Base-by-base conservation (phyloP, 2,113 vertebrate species). In the Phaetusa simplex region DNA sequence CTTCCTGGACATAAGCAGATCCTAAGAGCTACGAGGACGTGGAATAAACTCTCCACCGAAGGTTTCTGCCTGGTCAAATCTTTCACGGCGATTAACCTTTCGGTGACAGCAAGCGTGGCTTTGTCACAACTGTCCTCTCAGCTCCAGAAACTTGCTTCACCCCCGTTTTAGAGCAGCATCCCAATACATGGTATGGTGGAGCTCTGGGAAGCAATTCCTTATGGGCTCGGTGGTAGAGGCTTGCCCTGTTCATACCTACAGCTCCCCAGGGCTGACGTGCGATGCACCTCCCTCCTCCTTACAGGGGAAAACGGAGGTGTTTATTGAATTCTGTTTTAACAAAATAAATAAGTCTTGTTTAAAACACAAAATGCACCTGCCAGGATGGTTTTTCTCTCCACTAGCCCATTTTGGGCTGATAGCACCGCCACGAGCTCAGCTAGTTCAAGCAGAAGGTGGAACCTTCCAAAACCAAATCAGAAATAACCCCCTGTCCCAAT, bases 251-350 rank as follows among this genome's bases (percentile, higher is more conserved):
- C n/a, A 11, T 49, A 34, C 29, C 79, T 38, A n/a, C 43, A 64
- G 58, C 14, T 36, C 36, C 58, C 70, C 21, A 15, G 70, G 59
- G 45, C 30, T 79, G 16, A 36, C 0, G 0, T 17, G 29, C n/a
- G 47, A 22, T 3, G 4, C 13, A 32, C 17, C 84, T 38, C 19
- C 11, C 40, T 86, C 19, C 30, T 78, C 67, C 58, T 21, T 15
- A 9, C 0, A 2, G 9, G 12, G 27, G 26, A 70, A 58, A 64
- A 13, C 9, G 0, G 47, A 73, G 50, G 27, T 27, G 29, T 17
- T 55, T 34, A 27, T 6, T 24, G 32, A 88, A 65, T 36, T 64
- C 38, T 72, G 26, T 24, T 67, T 32, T 11, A 47, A 69, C 23
- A 29, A 36, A 71, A 45, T 6, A 43, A 58, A 82, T 26, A 62